A percentile compares a stretch with the other conserved stretches of the same genome.
Conservation (phyloP, 2,113 vertebrate genomes). For the Poeciliopsis prolifica region DNA sequence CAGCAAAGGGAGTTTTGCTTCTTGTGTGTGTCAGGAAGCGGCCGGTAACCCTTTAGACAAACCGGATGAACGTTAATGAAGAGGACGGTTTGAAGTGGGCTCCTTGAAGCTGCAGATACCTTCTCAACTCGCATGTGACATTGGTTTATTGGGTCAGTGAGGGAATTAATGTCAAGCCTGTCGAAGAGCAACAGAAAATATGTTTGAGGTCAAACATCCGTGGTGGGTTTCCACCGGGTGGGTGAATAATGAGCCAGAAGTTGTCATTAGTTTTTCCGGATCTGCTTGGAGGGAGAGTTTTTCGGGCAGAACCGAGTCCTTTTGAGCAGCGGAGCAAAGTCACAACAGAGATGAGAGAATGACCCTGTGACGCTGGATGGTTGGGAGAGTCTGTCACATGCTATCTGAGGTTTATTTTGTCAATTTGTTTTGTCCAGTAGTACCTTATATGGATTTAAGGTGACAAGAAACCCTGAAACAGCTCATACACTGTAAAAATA, state of each 20-base stretch:
- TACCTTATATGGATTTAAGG: no score
- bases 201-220: constrained; percentile 43
- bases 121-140: constrained; percentile 32
- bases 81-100: not conserved
- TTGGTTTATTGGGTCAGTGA: constrained; percentile 42
- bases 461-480: no score
- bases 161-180: constrained; percentile 37
- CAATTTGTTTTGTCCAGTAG: no score
- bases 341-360: not conserved
- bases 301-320: constrained; percentile 30
- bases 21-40: constrained; percentile 20
- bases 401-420: not conserved
- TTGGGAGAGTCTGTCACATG: not conserved
- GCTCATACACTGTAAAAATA: no score
- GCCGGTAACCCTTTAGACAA: constrained; percentile 7
- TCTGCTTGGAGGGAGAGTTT: constrained; percentile 14
- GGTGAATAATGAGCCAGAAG: constrained; percentile 29
- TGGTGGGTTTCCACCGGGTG: constrained; percentile 26
- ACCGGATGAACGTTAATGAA: constrained; percentile 18
- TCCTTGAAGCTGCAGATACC: not conserved
- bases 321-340: constrained; percentile 31
- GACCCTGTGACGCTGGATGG: not conserved
- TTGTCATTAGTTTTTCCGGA: constrained; percentile 44
- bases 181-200: constrained; percentile 28
- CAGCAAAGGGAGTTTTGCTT: constrained; percentile 7